These are phyloP conservation scores for Heterochromis multidens DNA, from an alignment of 2,113 vertebrate genomes.

Conservation along the genomic window DNA sequence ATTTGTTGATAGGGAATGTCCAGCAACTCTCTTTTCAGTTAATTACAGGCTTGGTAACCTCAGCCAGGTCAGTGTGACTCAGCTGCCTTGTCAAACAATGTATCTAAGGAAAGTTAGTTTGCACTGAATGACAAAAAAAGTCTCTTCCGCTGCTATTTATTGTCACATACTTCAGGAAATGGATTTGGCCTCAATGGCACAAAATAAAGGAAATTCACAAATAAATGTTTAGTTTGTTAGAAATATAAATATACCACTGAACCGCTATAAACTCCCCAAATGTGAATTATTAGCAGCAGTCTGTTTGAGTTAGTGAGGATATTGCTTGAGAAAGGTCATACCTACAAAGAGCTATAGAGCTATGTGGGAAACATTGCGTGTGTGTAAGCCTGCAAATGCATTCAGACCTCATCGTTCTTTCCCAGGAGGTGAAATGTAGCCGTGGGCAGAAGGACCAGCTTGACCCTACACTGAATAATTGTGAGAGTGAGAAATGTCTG, in stretches of 20 bases:
- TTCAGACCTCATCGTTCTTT: constrained; percentile 32
- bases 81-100: not conserved
- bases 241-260: not conserved
- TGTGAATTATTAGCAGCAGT: not conserved
- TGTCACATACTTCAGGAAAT: not conserved
- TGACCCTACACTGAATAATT: constrained; percentile 30
- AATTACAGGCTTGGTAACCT: not conserved
- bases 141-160: not conserved
- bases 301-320: constrained; percentile 5
- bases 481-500: constrained; percentile 1
- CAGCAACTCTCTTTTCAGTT: constrained; percentile 2
- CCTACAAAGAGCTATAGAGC: not conserved
- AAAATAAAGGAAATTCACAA: not conserved
- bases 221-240: not conserved
- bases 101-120: not conserved
- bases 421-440: constrained; percentile 33
- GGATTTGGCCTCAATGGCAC: not conserved
- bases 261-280: not conserved
- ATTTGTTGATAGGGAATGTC: constrained; percentile 49
- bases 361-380: constrained; percentile 22
- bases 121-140: not conserved
- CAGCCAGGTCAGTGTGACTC: constrained; percentile 17
- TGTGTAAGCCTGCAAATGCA: not conserved
- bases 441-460: constrained; percentile 12
- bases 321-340: constrained; percentile 2